These are phyloP conservation scores for Drosophila prosaltans DNA, from an alignment of 1,140 invertebrate species.

Conservation along the genomic window DNA sequence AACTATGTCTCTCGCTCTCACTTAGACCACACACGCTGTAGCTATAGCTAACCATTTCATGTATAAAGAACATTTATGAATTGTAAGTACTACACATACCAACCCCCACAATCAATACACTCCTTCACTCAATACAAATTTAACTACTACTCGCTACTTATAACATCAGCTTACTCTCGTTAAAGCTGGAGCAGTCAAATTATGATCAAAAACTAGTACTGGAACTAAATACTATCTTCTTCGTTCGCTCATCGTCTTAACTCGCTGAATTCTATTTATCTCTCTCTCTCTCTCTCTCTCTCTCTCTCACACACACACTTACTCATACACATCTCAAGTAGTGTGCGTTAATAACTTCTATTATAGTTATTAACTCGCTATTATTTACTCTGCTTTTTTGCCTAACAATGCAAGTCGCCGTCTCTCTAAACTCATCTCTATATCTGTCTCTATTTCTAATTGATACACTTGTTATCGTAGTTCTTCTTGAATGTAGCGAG, in stretches of 20 bases:
- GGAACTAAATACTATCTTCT: conserved; percentile 17
- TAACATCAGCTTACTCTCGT: neutral
- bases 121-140: neutral
- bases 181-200: neutral
- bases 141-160: conserved; percentile 14
- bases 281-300: conserved; percentile 2
- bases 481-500: conserved; percentile 35
- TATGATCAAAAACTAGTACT: conserved; percentile 20
- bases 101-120: neutral
- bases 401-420: conserved; percentile 10
- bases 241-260: conserved; percentile 9
- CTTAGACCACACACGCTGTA: conserved; percentile 55
- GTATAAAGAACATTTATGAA: conserved; percentile 64
- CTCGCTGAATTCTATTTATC: conserved; percentile 2
- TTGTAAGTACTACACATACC: conserved; percentile 51
- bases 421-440: conserved; percentile 20
- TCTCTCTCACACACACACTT: conserved; percentile 11
- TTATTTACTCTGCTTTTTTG: neutral
- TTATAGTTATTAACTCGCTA: conserved; percentile 1
- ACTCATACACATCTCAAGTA: neutral
- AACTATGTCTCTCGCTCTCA: conserved; percentile 25
- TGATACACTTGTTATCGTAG: conserved; percentile 47
- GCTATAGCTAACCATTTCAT: conserved; percentile 51
- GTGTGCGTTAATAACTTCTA: neutral
- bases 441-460: conserved; percentile 8